Percentiles rank a stretch among this genome's conserved stretches.
Conservation (phyloP, 2,113 vertebrate genomes). For the Vanacampus margaritifer region DNA sequence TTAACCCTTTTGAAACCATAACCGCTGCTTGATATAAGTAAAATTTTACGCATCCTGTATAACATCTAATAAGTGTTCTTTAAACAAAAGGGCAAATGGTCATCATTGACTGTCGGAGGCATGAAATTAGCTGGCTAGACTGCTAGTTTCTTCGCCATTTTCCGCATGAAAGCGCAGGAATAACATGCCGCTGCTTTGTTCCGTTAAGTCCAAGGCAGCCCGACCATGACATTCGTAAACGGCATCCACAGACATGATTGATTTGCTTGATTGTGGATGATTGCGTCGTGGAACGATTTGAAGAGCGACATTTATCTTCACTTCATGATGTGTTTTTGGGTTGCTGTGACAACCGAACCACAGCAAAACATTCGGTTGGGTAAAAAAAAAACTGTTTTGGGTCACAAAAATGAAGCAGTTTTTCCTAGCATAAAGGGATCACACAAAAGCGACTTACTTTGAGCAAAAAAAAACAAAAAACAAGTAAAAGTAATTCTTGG, state of each 20-base stretch:
- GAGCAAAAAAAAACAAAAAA: too few species aligned
- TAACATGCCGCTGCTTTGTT: neutral
- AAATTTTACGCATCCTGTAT: too few species aligned
- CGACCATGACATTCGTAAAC: neutral
- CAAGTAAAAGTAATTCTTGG: neutral
- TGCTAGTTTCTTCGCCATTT: neutral
- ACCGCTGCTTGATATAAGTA: too few species aligned
- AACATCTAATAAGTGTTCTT: too few species aligned
- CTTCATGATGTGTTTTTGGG: neutral
- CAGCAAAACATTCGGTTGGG: neutral
- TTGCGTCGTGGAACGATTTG: neutral
- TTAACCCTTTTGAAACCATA: too few species aligned
- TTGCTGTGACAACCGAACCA: neutral
- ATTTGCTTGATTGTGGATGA: neutral
- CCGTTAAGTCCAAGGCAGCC: neutral
- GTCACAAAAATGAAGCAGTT: neutral
- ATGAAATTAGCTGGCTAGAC: neutral
- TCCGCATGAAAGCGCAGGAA: neutral
- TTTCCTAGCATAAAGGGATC: neutral
- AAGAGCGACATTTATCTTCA: neutral
- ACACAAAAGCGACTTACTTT: neutral
- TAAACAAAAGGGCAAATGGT: too few species aligned
- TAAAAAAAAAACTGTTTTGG: neutral
- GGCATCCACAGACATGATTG: neutral
- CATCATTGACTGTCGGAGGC: neutral